phyloP scores from a whole-genome alignment of 2,113 vertebrate genomes.

The Plecturocebus donacophilus region DNA sequence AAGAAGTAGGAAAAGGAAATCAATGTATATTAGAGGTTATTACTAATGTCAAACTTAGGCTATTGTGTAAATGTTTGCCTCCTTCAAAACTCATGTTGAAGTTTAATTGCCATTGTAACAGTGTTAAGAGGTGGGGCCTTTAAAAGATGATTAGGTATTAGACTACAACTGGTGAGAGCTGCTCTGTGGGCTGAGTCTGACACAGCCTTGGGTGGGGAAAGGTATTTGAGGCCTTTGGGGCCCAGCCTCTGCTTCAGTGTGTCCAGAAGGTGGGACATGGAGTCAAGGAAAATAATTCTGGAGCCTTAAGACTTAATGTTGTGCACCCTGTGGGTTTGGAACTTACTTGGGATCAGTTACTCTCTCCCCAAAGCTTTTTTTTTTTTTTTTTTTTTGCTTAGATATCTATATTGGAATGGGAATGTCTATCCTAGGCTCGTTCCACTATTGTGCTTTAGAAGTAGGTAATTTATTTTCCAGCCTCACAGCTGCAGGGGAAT shows the following conservation, averaged over 20 bases:
- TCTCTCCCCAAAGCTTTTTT: background rate
- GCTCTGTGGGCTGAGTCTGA: background rate
- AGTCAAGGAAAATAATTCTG: background rate
- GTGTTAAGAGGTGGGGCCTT: background rate
- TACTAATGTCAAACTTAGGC: background rate
- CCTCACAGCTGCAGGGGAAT: background rate
- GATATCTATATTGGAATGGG: background rate
- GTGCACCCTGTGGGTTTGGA: background rate
- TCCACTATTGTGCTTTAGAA: background rate
- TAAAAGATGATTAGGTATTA: background rate
- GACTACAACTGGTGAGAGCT: background rate
- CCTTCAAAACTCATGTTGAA: background rate
- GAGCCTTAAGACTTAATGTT: background rate
- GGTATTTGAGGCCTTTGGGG: background rate
- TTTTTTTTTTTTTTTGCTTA: background rate
- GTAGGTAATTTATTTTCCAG: background rate
- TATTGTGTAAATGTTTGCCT: background rate
- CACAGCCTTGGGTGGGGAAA: background rate
- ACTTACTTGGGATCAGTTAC: background rate
- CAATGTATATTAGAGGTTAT: background rate
- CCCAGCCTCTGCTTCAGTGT: background rate
- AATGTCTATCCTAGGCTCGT: background rate
- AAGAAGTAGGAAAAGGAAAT: background rate
- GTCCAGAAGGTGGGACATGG: background rate
- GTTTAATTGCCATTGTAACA: background rate